Base-by-base conservation (phyloP, 2,888 invertebrate species). In the Mayetiola destructor region DNA sequence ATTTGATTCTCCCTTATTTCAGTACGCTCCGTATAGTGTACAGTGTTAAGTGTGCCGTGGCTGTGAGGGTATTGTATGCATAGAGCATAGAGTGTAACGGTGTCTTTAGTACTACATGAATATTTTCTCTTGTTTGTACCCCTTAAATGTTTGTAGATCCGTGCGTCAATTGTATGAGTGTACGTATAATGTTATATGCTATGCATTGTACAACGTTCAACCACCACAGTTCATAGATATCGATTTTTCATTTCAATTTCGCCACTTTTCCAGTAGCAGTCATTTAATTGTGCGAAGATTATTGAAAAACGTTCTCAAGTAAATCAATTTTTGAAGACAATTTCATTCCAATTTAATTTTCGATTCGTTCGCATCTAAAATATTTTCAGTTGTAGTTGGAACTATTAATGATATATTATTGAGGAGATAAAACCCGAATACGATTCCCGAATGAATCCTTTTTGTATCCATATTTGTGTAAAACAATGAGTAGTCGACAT, bases 181-280 rank as follows among this genome's bases (percentile, higher is more conserved):
- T 48, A 42, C 42, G n/a, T n/a, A n/a, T n/a, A n/a, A n/a, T n/a
- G n/a, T n/a, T n/a, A n/a, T n/a, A n/a, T n/a, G n/a, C n/a, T n/a
- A n/a, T 42, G 42, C n/a, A 23, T 23, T 23, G 48, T 48, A 27
- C 23, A 42, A 21, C 2, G 48, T 27, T 48, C n/a, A 27, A 27
- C 48, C 48, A 48, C 48, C 48, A 27, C 48, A 48, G 27, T 48
- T 48, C 48, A 27, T 48, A 27, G 48, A 27, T 48, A 48, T 48
- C 48, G 48, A 48, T 48, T 48, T 48, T 48, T 48, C 48, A 27
- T 42, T 48, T 48, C 48, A 27, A 27, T 48, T 48, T 48, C 48
- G 48, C 48, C 48, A 48, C 48, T 48, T 48, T 48, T 48, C 48
- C 14, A 48, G 27, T 23, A 23, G 23, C 39, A 42, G n/a, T 48